A percentile compares a stretch with the other conserved stretches of the same genome.
phyloP scores from a whole-genome alignment of 2,113 vertebrate genomes.

The Bujurquina vittata region DNA sequence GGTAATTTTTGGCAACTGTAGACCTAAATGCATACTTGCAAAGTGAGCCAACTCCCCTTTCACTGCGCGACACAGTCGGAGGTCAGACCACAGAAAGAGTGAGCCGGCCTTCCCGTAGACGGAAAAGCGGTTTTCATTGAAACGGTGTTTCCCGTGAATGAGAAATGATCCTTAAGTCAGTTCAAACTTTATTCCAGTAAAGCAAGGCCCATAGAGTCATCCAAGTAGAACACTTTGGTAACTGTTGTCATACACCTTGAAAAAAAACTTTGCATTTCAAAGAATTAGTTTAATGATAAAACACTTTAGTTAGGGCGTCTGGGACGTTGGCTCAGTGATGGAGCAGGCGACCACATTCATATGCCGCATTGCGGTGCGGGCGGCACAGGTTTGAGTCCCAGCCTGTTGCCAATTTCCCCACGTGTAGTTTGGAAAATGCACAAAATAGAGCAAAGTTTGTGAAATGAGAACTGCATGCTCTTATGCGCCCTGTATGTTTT shows the following conservation, averaged over 20 bases:
- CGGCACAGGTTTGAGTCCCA: no score
- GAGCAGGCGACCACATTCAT: no score
- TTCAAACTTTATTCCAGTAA: constrained; percentile 59
- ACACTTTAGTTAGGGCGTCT: no score
- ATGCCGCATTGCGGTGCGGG: no score
- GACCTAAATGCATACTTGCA: constrained; percentile 44
- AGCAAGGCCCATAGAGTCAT: constrained; percentile 37
- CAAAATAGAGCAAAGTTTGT: neutral
- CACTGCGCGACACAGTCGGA: constrained; percentile 43
- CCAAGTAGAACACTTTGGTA: neutral
- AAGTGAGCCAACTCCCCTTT: constrained; percentile 36
- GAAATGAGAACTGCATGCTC: accelerated
- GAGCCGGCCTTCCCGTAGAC: constrained; percentile 37
- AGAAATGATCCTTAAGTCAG: constrained; percentile 47
- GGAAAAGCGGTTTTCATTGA: constrained; percentile 47
- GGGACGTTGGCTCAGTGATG: no score
- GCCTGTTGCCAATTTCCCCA: no score
- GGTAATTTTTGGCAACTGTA: constrained; percentile 33
- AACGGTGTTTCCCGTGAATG: constrained; percentile 57
- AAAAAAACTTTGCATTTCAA: neutral
- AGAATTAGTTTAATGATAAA: neutral
- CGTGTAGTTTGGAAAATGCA: neutral
- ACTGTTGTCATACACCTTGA: constrained; percentile 8
- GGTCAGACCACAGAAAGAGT: constrained; percentile 55
- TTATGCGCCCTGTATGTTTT: neutral